phyloP scores from a whole-genome alignment of 1,140 invertebrate species.

The Macrobrachium rosenbergii region DNA sequence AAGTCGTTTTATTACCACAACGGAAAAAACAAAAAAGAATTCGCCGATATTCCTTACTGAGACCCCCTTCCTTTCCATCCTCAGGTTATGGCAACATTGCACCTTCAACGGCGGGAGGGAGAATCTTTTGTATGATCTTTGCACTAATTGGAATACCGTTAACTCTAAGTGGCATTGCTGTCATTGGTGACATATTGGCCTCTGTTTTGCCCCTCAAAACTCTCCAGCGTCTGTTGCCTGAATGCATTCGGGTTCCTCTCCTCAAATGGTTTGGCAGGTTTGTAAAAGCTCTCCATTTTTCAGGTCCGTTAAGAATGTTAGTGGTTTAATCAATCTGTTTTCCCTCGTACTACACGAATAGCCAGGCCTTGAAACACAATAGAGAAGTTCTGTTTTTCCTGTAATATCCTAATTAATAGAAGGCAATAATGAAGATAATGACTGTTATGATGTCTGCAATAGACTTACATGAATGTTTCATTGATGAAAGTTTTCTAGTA shows the following conservation, averaged over 20 bases:
- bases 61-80: neutral
- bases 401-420: no score
- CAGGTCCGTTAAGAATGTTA: no score
- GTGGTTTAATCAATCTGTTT: no score
- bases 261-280: neutral
- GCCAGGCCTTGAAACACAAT: no score
- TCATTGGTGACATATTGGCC: slow-evolving; percentile 89
- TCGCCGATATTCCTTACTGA: neutral
- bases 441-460: no score
- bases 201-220: slow-evolving; percentile 72
- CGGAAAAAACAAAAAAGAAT: no score
- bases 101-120: slow-evolving; percentile 86
- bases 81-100: slow-evolving; percentile 94
- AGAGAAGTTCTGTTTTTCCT: no score
- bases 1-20: neutral
- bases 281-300: neutral
- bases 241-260: slow-evolving; percentile 8
- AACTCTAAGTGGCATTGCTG: slow-evolving; percentile 92
- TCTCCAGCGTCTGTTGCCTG: slow-evolving; percentile 26
- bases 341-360: no score
- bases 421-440: no score
- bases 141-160: slow-evolving; percentile 93
- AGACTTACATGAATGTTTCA: neutral
- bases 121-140: slow-evolving; percentile 92
- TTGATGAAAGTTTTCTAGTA: neutral